These are phyloP conservation scores for Xestia xanthographa DNA, from an alignment of 2,888 invertebrate species.

Conservation along the genomic window DNA sequence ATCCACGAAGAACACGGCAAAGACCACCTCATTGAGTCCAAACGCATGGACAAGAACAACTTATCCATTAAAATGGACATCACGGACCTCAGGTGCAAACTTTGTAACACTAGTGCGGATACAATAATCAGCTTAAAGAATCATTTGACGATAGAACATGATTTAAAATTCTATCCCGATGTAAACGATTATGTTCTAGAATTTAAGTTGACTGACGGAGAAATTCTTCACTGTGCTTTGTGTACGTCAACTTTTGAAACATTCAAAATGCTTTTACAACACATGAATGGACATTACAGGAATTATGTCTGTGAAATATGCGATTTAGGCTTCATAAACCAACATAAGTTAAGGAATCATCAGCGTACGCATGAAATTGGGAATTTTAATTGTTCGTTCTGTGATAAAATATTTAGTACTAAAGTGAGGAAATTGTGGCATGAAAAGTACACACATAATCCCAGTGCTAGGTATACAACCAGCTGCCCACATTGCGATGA, in stretches of 20 bases:
- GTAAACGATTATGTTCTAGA: constrained; percentile 82
- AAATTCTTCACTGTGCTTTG: constrained; percentile 80
- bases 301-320: constrained; percentile 85
- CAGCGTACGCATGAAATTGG: constrained; percentile 82
- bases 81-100: constrained; percentile 79
- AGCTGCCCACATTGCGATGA: constrained; percentile 84
- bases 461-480: constrained; percentile 80
- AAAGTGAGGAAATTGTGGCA: constrained; percentile 80
- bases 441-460: constrained; percentile 85
- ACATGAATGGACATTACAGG: constrained; percentile 86
- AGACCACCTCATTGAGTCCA: constrained; percentile 73
- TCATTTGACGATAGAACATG: constrained; percentile 79
- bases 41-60: constrained; percentile 80
- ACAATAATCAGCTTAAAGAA: constrained; percentile 76
- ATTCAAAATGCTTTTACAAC: constrained; percentile 84
- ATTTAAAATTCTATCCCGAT: constrained; percentile 81
- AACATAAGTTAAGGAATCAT: constrained; percentile 82
- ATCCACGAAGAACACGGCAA: constrained; percentile 72
- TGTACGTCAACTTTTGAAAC: constrained; percentile 84
- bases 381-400: constrained; percentile 80
- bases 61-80: constrained; percentile 85
- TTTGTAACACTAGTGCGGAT: constrained; percentile 74
- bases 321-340: constrained; percentile 84
- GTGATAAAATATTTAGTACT: constrained; percentile 83
- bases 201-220: constrained; percentile 79